Evolutionary conservation across 2,888 invertebrate genomes (phyloP).

Genomic region (Eilema griseolum): DNA sequence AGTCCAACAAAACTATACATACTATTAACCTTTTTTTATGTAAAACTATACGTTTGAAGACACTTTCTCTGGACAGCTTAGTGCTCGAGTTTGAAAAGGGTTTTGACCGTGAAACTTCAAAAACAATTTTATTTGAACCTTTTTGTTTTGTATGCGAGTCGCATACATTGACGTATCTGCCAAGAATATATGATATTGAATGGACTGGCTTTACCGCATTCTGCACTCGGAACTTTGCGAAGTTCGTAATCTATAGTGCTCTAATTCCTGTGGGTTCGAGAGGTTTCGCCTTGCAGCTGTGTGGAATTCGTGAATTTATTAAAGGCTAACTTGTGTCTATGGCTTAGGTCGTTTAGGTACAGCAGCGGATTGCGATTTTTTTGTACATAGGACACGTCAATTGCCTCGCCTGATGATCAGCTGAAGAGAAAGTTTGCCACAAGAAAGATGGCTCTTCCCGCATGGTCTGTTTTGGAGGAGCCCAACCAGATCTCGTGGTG

Average conservation of each 20-base stretch:
- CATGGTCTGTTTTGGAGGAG: too few species aligned
- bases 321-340: not conserved
- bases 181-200: slow-evolving; percentile 20
- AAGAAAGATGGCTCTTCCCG: too few species aligned
- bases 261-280: not conserved
- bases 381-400: too few species aligned
- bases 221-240: not conserved
- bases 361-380: too few species aligned
- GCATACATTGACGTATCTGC: slow-evolving; percentile 20
- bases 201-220: not conserved
- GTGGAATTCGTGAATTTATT: not conserved
- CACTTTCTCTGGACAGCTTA: slow-evolving; percentile 23
- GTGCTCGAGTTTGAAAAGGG: slow-evolving; percentile 35
- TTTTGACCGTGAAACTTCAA: slow-evolving; percentile 34
- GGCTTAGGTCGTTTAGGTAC: too few species aligned
- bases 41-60: slow-evolving; percentile 26
- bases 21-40: too few species aligned
- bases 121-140: slow-evolving; percentile 33
- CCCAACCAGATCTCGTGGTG: too few species aligned
- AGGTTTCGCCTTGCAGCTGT: not conserved
- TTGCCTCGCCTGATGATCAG: too few species aligned
- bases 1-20: too few species aligned
- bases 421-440: too few species aligned
- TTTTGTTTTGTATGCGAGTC: slow-evolving; percentile 21
- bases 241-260: not conserved